phyloP scores from a whole-genome alignment of 2,888 invertebrate species.

The Luperina nickerlii region DNA sequence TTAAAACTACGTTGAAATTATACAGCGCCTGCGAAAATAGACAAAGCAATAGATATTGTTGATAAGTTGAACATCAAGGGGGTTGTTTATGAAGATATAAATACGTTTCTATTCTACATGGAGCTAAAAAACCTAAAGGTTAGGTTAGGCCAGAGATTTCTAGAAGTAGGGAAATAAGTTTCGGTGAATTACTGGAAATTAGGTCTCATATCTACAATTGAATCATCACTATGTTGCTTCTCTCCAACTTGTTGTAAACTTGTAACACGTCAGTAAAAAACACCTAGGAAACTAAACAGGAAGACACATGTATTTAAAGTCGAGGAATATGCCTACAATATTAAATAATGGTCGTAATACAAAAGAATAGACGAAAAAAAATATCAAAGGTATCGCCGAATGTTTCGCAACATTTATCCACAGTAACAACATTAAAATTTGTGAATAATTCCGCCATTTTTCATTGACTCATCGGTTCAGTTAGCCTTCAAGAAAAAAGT shows the following conservation, averaged over 20 bases:
- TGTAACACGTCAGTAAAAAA: neutral
- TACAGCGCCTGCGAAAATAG: constrained; percentile 29
- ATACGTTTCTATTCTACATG: neutral
- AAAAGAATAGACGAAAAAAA: constrained; percentile 7
- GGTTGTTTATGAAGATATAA: neutral
- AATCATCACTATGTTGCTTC: neutral
- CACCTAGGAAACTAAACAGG: neutral
- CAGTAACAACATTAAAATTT: constrained; percentile 59
- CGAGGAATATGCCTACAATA: neutral
- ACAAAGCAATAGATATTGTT: constrained; percentile 14
- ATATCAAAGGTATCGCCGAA: constrained; percentile 39
- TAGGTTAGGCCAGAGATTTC: neutral
- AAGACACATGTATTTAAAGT: constrained; percentile 1
- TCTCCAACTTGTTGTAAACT: neutral
- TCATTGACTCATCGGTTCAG: constrained; percentile 74
- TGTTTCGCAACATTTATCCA: constrained; percentile 50
- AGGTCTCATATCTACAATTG: neutral
- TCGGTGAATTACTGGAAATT: neutral
- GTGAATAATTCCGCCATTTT: constrained; percentile 68
- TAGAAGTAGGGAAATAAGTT: neutral
- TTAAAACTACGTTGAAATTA: constrained; percentile 66
- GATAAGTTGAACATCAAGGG: neutral
- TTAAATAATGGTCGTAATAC: constrained; percentile 3
- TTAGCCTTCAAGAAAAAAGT: constrained; percentile 76
- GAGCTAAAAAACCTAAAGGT: neutral